Evolutionary conservation across 2,113 vertebrate genomes (phyloP).

Genomic region (Himantopus leucocephalus): DNA sequence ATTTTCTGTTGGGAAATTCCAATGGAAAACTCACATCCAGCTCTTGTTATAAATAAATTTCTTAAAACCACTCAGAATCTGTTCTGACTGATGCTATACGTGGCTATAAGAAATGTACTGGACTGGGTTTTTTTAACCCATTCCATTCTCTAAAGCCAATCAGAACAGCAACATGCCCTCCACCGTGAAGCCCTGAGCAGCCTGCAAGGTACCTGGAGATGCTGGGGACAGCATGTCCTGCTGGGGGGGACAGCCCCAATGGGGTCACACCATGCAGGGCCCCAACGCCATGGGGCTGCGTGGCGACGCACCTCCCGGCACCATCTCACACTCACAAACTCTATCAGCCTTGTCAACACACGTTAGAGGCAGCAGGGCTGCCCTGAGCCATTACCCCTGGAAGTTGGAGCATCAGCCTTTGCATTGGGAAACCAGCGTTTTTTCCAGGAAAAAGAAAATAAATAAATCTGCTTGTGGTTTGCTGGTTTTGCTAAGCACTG

Average conservation of each 20-base stretch:
- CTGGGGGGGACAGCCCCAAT: accelerated
- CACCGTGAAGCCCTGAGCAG: not conserved
- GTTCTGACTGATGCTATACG: not conserved
- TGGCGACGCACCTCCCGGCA: accelerated
- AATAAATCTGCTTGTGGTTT: not conserved
- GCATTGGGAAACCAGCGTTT: not conserved
- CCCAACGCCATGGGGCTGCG: no score
- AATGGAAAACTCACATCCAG: not conserved
- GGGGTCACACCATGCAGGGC: not conserved
- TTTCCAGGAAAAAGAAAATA: not conserved
- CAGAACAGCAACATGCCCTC: not conserved
- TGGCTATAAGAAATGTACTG: not conserved
- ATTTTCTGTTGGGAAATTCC: not conserved
- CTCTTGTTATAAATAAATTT: not conserved
- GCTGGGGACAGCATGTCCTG: not conserved
- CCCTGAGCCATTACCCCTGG: not conserved
- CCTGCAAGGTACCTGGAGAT: not conserved
- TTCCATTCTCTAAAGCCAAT: not conserved
- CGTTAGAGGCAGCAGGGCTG: not conserved
- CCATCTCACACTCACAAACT: not conserved
- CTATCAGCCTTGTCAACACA: accelerated
- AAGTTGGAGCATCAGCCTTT: not conserved
- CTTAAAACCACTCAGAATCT: not conserved
- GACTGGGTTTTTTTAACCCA: accelerated
- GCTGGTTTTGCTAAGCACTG: not conserved